Base-by-base conservation (phyloP, 2,888 invertebrate genomes). In the Osmoderma eremita region DNA sequence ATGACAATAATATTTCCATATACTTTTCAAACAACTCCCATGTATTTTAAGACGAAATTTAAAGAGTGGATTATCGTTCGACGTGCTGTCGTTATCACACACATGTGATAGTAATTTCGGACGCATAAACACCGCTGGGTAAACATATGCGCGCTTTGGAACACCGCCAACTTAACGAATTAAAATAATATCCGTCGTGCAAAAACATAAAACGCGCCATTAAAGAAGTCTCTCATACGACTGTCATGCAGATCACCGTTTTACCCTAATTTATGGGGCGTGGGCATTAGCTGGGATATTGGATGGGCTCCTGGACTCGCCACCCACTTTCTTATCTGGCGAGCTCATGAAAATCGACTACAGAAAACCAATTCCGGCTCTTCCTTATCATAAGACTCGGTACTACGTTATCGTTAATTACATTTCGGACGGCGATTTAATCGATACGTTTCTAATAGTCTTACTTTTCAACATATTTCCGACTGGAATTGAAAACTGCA, bases 141-240 rank as follows among this genome's bases (percentile, higher is more conserved):
- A 67, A 78, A 79, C 79, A 80, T 78, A 77, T 78, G 77, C 76
- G 77, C 74, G 69, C 72, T 75, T 76, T 81, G 80, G 79, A 78
- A 71, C 70, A 70, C 70, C 72, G 79, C 81, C 81, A 81, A 79
- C 76, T 74, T 75, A 76, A 78, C 78, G 80, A 81, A 81, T 81
- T 81, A 81, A 82, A 82, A 82, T 82, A 81, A 81, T 82, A 81
- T 82, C 80, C 78, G 81, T 81, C 82, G 81, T 79, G 81, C 81
- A 79, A 81, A 81, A 81, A 80, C 81, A 82, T 82, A 82, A 82
- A 82, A 82, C 78, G 81, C 80, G 79, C 81, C 82, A 81, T 82
- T 82, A 82, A 81, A 80, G 80, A 79, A 80, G 81, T 80, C 80
- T 77, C 78, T 79, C 80, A 79, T 79, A 75, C 78, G 79, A 78